These are phyloP conservation scores for Hiodon tergisus DNA, from an alignment of 2,113 vertebrate genomes.

Conservation along the genomic window DNA sequence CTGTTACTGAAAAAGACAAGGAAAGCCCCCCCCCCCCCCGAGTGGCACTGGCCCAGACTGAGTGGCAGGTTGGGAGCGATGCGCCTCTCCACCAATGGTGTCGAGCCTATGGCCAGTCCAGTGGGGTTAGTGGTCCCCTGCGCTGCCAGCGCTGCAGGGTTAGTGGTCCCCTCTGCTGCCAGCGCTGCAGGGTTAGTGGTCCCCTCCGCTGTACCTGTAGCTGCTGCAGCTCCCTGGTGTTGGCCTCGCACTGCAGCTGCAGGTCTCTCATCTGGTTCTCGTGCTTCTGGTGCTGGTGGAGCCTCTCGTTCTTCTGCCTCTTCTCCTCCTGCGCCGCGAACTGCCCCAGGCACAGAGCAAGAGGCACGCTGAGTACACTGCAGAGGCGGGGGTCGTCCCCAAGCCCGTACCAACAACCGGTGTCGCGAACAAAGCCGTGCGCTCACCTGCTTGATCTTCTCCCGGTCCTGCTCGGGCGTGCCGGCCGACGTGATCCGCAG, in stretches of 20 bases:
- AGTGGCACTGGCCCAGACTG: too few relatives aligned
- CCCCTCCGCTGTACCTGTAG: constrained; percentile 72
- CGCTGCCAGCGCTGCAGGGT: too few relatives aligned
- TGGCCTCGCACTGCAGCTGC: constrained; percentile 92
- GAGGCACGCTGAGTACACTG: neutral
- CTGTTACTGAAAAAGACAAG: too few relatives aligned
- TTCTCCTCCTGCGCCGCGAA: constrained; percentile 93
- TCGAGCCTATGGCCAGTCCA: too few relatives aligned
- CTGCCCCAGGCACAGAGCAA: constrained; percentile 49
- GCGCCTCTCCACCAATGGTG: too few relatives aligned
- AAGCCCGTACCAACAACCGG: neutral
- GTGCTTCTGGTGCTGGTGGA: constrained; percentile 96
- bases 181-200: too few relatives aligned
- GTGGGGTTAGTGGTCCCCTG: too few relatives aligned
- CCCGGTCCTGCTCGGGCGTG: constrained; percentile 92
- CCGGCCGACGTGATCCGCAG: constrained; percentile 84
- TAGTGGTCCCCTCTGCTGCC: too few relatives aligned
- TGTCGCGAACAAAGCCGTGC: neutral
- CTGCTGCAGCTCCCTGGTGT: constrained; percentile 91
- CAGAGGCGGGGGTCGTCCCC: neutral
- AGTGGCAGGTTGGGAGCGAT: too few relatives aligned
- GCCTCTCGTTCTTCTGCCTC: constrained; percentile 91
- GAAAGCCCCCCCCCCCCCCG: too few relatives aligned
- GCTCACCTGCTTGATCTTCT: constrained; percentile 89
- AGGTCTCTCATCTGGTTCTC: constrained; percentile 98